Evolutionary conservation across 2,888 invertebrate genomes (phyloP).

Genomic region (Plutella xylostella): DNA sequence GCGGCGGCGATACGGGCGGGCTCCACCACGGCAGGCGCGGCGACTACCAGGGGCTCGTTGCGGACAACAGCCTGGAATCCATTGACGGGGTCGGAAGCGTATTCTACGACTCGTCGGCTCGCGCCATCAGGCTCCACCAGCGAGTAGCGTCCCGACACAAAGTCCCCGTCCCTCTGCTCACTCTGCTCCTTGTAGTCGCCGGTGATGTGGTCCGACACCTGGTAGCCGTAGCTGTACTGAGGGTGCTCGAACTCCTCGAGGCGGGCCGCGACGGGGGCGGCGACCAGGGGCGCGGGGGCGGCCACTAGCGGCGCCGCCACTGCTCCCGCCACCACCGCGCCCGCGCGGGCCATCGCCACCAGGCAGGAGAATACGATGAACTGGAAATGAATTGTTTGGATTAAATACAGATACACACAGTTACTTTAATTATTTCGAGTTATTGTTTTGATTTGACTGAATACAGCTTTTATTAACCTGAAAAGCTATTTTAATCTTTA

Average conservation of each 20-base stretch:
- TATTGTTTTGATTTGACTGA: not conserved
- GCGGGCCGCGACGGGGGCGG: slow-evolving; percentile 26
- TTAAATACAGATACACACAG: not conserved
- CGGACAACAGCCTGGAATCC: slow-evolving; percentile 54
- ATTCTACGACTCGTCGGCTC: slow-evolving; percentile 43
- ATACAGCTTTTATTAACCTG: too few relatives aligned
- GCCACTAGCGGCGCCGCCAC: slow-evolving; percentile 23
- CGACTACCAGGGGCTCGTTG: slow-evolving; percentile 31
- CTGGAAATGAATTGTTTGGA: slow-evolving; percentile 31
- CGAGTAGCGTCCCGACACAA: slow-evolving; percentile 56
- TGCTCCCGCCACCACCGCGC: slow-evolving; percentile 31
- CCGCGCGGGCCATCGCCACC: slow-evolving; percentile 37
- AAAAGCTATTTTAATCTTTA: too few relatives aligned
- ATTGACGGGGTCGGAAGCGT: slow-evolving; percentile 44
- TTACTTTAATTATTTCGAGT: not conserved
- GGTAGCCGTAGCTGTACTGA: slow-evolving; percentile 62
- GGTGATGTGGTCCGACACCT: slow-evolving; percentile 47
- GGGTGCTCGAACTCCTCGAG: slow-evolving; percentile 66
- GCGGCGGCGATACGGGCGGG: slow-evolving; percentile 28
- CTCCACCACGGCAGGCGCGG: slow-evolving; percentile 24
- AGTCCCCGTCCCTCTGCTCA: slow-evolving; percentile 62
- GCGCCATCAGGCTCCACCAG: slow-evolving; percentile 48
- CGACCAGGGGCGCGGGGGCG: slow-evolving; percentile 17
- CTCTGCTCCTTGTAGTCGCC: slow-evolving; percentile 53
- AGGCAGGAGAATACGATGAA: slow-evolving; percentile 43